Conservation (phyloP, 2,888 invertebrate genomes). For the Nemotelus nigrinus region DNA sequence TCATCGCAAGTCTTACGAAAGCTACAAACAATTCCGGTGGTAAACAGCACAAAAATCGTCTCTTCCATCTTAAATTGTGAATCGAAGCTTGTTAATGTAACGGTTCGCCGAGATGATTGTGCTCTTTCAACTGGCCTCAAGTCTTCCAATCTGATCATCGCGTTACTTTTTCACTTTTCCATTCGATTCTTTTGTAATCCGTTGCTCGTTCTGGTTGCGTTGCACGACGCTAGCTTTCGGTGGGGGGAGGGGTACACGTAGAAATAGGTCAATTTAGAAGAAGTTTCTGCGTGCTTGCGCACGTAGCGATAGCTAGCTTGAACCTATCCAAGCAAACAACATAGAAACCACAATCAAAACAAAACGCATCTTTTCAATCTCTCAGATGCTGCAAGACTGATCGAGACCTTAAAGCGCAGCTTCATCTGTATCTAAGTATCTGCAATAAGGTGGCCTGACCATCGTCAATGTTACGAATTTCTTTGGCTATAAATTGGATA, state of each 20-base stretch:
- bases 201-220: no score
- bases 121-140: neutral
- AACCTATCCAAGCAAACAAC: neutral
- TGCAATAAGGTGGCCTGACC: no score
- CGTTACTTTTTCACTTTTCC: neutral
- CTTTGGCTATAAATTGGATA: conserved; percentile 19
- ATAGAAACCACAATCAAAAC: neutral
- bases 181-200: neutral
- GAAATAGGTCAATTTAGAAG: conserved; percentile 20
- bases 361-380: conserved; percentile 2
- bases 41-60: neutral
- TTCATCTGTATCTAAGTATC: no score
- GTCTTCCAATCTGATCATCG: neutral
- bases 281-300: neutral
- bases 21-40: neutral
- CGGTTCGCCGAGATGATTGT: conserved; percentile 7
- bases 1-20: no score
- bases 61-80: neutral
- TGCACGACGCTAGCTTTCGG: neutral
- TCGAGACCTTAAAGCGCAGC: no score
- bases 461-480: neutral
- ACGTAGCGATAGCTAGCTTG: neutral
- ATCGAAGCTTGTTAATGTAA: neutral
- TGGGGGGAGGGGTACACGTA: neutral
- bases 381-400: neutral